Evolutionary conservation across 2,888 invertebrate species (phyloP).

Genomic region (Villa cingulata): DNA sequence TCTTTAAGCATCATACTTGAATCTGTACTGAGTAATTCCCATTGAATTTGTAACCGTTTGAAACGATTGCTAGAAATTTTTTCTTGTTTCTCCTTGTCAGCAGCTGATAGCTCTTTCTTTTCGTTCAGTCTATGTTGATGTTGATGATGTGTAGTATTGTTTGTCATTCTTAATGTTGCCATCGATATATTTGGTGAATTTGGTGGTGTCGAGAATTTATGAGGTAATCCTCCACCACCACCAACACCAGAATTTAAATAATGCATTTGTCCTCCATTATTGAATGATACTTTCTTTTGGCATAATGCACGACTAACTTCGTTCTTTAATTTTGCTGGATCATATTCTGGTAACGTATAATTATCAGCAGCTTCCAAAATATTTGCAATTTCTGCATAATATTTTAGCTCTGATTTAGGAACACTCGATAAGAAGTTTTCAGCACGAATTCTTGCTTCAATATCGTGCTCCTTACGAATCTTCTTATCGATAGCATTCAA

Average conservation of each 20-base stretch:
- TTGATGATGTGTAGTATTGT: slow-evolving; percentile 6
- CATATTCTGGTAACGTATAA: slow-evolving; percentile 26
- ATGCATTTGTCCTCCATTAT: slow-evolving; percentile 1
- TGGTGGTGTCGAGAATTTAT: slow-evolving; percentile 48
- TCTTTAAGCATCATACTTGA: slow-evolving; percentile 32
- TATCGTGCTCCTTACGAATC: slow-evolving; percentile 20
- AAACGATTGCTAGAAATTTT: slow-evolving; percentile 36
- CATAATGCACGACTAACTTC: slow-evolving; percentile 36
- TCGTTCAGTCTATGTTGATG: neutral
- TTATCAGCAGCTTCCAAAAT: slow-evolving; percentile 31
- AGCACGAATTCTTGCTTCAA: slow-evolving; percentile 33
- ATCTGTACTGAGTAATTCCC: slow-evolving; percentile 36
- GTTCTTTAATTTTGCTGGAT: slow-evolving; percentile 34
- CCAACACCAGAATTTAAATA: slow-evolving; percentile 7
- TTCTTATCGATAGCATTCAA: slow-evolving; percentile 7
- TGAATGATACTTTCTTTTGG: slow-evolving; percentile 34
- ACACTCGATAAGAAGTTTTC: slow-evolving; percentile 33
- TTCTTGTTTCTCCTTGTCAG: slow-evolving; percentile 24
- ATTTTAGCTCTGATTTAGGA: slow-evolving; percentile 35
- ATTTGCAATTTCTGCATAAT: slow-evolving; percentile 35
- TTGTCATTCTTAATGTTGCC: slow-evolving; percentile 21
- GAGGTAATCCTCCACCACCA: slow-evolving; percentile 15
- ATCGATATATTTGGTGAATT: slow-evolving; percentile 63
- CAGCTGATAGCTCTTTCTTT: slow-evolving; percentile 13
- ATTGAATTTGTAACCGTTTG: slow-evolving; percentile 36